Base-by-base conservation (phyloP, 2,797 vertebrate genomes). In the Diglossa cyanea region DNA sequence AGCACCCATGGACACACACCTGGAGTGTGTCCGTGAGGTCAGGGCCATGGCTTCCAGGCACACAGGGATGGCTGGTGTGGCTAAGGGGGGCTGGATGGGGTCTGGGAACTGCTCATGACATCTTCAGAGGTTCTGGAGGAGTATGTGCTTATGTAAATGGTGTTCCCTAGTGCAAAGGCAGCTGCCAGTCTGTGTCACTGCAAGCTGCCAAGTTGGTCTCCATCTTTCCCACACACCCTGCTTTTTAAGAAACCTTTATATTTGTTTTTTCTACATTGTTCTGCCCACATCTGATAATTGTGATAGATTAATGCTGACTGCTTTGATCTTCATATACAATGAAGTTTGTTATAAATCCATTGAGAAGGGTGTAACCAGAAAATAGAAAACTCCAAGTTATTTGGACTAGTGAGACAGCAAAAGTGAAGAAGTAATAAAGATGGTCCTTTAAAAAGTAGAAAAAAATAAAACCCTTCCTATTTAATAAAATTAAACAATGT, bases 311-410 rank as follows among this genome's bases (percentile, higher is more conserved):
- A 74, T 44, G 42, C 67, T 67, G 71, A 90, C 53, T 73, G 67
- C 74, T 95, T 95, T 95, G 86, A 89, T 95, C 83, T 89, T 90
- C 28, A 26, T 54, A 70, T 53, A 33, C 48, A 76, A 31, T 37
- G 44, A 77, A 54, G 13, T 88, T 86, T 31, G 19, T 73, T 47
- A 55, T 70, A 67, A 94, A 94, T 67, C 55, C 82, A 57, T 63
- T 93, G 77, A 63, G 57, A 84, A 87, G 53, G 45, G 67, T 82
- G 77, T 80, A 94, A 92, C 60, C 37, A 76, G 77, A 86, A 78
- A 95, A 93, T 11, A 51, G 66, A 90, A 73, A 90, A 30, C 33
- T 86, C 37, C 39, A 80, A 72, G 60, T 44, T 70, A 37, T 31
- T 87, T 91, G 60, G 71, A 93, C 40, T 33, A 66, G 10, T 30